Evolutionary conservation across 2,113 vertebrate genomes (phyloP).

Genomic region (Crotalus helleri): DNA sequence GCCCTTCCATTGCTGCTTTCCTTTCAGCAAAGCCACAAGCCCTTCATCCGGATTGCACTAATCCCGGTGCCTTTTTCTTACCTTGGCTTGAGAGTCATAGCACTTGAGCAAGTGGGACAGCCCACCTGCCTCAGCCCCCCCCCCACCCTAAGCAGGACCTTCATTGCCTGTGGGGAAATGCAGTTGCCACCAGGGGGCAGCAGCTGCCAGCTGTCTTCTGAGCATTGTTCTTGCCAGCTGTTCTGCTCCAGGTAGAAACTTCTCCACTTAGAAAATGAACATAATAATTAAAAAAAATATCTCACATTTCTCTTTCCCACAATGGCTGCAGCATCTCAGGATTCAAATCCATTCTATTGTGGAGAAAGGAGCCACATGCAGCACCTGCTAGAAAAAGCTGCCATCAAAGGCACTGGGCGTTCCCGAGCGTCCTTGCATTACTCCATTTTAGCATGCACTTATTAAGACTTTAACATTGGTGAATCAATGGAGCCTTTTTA

Average conservation of each 20-base stretch:
- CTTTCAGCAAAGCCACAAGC: neutral
- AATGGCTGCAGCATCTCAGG: neutral
- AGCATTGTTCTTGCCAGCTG: no score
- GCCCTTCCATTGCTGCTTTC: neutral
- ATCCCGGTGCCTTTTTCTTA: neutral
- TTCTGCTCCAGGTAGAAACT: neutral
- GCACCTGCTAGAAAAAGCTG: neutral
- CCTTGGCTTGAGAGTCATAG: neutral
- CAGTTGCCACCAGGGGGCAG: slow-evolving; percentile 17
- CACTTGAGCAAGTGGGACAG: neutral
- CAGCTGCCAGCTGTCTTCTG: neutral
- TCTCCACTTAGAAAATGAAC: neutral
- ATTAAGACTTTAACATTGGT: neutral
- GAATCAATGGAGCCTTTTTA: neutral
- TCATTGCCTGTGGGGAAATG: neutral
- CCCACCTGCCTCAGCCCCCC: neutral
- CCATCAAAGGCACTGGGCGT: neutral
- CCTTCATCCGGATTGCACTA: neutral
- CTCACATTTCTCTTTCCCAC: neutral
- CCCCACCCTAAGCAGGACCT: neutral
- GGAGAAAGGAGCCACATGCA: neutral
- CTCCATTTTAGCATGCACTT: neutral
- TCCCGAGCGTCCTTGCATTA: neutral
- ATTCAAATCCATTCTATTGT: neutral
- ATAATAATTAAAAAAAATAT: neutral